These are phyloP conservation scores for Argyra leucocephala DNA, from an alignment of 2,888 invertebrate species.

Conservation along the genomic window DNA sequence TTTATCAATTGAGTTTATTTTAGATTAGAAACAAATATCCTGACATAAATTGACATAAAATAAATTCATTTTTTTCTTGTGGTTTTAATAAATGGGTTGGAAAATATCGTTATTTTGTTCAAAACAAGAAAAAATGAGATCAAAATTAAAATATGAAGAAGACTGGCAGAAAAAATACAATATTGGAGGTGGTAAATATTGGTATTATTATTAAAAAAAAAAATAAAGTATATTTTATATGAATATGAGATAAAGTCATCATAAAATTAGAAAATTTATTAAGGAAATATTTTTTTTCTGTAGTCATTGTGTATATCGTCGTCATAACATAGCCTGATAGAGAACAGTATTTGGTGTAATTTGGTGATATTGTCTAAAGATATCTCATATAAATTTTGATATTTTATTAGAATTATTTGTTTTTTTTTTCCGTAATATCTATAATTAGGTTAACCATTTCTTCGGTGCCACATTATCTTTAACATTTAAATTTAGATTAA, in stretches of 20 bases:
- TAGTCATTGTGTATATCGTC: too few relatives aligned
- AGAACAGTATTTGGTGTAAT: too few relatives aligned
- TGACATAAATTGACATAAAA: not conserved
- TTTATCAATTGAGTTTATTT: not conserved
- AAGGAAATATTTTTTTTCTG: not conserved
- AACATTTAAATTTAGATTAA: too few relatives aligned
- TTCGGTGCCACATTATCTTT: too few relatives aligned
- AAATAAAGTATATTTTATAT: not conserved
- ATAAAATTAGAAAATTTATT: slow-evolving; percentile 3
- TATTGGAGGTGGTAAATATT: too few relatives aligned
- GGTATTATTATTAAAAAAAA: too few relatives aligned
- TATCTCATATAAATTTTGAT: not conserved
- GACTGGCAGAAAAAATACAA: not conserved
- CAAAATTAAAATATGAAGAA: not conserved
- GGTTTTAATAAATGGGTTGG: not conserved
- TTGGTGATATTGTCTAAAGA: not conserved
- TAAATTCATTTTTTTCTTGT: not conserved
- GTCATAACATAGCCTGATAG: too few relatives aligned
- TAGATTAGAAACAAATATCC: not conserved
- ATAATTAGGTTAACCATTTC: not conserved
- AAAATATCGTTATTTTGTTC: not conserved
- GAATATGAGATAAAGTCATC: not conserved
- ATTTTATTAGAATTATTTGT: not conserved
- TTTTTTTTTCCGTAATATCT: not conserved
- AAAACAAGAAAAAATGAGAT: not conserved